Evolutionary conservation across 2,888 invertebrate genomes (phyloP), one percentile per base, ranked within the genome.

Genomic region (Eustalomyia histrio): DNA sequence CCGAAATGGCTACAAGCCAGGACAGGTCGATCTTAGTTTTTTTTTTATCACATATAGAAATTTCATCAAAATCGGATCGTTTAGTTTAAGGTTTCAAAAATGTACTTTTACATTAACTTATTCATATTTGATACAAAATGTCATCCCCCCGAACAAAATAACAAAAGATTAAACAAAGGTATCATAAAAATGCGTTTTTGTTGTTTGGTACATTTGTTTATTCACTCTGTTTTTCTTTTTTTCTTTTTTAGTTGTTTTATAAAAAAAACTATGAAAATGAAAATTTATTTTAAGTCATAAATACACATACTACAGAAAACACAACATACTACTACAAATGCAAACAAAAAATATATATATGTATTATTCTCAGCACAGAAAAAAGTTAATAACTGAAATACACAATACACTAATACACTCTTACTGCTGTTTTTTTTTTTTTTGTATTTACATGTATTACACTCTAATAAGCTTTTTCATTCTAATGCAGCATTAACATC

Each of bases 251-350:
- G 84, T 86, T 85, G 84, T 83, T 47, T n/a, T n/a, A n/a, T 47
- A 6, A 39, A 47, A 47, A 47, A 47, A 47, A 47, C 1, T n/a
- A 86, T 86, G 85, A 86, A 87, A 87, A 87, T 88, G 87, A 87
- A 85, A 87, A 87, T 88, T 87, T 87, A 87, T 88, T 87, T 86
- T 84, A 79, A 84, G 84, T 83, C 72, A 55, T 78, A 80, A 80
- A 82, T 67, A 73, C 68, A 33, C 9, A 65, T 57, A 50, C 14
- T 47, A 39, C 43, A 1, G 43, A 47, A n/a, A 47, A 53, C 6
- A 61, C 21, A 63, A 75, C 18, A 69, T 24, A 58, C 10, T n/a
- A 12, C 52, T 4, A 53, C 1, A 50, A 17, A 33, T 33, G n/a
- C 16, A 29, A 58, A 47, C n/a, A 43, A 21, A 33, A 63, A 3